A percentile compares a stretch with the other conserved stretches of the same genome.
These are phyloP conservation scores for Sialia sialis DNA, from an alignment of 2,113 vertebrate species.

Conservation along the genomic window DNA sequence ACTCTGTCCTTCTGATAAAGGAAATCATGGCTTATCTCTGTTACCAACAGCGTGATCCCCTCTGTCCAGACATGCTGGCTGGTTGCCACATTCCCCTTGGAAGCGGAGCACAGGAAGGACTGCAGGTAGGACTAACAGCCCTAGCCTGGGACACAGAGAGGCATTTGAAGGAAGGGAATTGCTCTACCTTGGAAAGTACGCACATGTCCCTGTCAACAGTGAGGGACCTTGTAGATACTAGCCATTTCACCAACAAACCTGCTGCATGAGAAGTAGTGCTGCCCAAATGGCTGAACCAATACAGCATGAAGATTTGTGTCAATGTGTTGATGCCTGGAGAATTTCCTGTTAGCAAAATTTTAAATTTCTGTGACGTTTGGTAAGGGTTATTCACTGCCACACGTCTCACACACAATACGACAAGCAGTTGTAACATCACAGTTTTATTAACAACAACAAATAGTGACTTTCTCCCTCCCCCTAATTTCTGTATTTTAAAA, in stretches of 20 bases:
- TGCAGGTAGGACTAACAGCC: not conserved
- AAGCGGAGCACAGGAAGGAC: not conserved
- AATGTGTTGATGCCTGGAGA: not conserved
- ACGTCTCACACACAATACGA: not conserved
- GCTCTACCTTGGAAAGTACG: not conserved
- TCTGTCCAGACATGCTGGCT: not conserved
- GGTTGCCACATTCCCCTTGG: not conserved
- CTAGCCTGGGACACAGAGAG: not conserved
- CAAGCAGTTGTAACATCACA: not conserved
- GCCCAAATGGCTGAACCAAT: not conserved
- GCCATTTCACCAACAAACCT: not conserved
- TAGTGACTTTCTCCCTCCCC: too few relatives aligned
- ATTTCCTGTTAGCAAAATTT: not conserved
- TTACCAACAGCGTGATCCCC: not conserved
- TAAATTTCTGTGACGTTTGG: not conserved
- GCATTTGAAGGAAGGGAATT: not conserved
- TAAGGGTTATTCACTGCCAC: not conserved
- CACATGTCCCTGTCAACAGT: fast-evolving
- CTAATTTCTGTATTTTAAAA: not conserved
- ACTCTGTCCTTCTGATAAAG: not conserved
- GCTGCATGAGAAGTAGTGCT: not conserved
- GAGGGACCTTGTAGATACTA: not conserved
- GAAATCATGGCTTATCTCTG: not conserved
- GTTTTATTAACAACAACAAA: not conserved
- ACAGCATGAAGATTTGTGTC: not conserved